phyloP scores from a whole-genome alignment of 2,888 invertebrate species.

The Drosophila meridiana region DNA sequence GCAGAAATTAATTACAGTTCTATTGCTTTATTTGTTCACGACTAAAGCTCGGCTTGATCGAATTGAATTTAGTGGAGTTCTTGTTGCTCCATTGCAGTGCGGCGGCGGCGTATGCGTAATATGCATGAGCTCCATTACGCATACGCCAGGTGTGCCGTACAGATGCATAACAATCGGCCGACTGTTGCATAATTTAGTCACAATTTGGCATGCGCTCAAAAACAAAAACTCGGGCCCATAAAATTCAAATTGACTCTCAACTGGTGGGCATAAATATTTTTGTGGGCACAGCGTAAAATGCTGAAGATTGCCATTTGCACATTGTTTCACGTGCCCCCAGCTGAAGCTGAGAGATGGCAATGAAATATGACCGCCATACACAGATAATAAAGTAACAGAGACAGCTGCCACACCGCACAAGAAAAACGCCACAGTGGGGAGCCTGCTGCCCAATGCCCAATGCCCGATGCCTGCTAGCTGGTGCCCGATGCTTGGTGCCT shows the following conservation, averaged over 20 bases:
- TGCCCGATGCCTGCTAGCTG: neutral
- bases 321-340: slow-evolving; percentile 33
- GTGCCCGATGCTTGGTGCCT: slow-evolving; percentile 1
- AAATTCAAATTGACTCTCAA: slow-evolving; percentile 46
- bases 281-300: slow-evolving; percentile 28
- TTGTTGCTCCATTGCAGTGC: neutral
- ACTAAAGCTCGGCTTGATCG: neutral
- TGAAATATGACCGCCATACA: slow-evolving; percentile 39
- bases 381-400: slow-evolving; percentile 53
- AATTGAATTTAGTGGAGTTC: neutral
- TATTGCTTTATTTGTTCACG: neutral
- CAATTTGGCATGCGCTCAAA: slow-evolving; percentile 41
- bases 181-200: slow-evolving; percentile 31
- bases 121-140: slow-evolving; percentile 43
- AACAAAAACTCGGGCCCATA: slow-evolving; percentile 22
- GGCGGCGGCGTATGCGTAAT: slow-evolving; percentile 49
- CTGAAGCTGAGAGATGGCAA: slow-evolving; percentile 36
- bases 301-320: slow-evolving; percentile 59
- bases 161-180: slow-evolving; percentile 24
- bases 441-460: neutral
- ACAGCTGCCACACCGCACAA: slow-evolving; percentile 36
- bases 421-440: slow-evolving; percentile 26
- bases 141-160: slow-evolving; percentile 61
- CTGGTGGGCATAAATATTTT: slow-evolving; percentile 48
- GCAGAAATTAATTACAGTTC: neutral